These are phyloP conservation scores for Metallyticus violacea DNA, from an alignment of 2,888 invertebrate genomes.

Conservation along the genomic window DNA sequence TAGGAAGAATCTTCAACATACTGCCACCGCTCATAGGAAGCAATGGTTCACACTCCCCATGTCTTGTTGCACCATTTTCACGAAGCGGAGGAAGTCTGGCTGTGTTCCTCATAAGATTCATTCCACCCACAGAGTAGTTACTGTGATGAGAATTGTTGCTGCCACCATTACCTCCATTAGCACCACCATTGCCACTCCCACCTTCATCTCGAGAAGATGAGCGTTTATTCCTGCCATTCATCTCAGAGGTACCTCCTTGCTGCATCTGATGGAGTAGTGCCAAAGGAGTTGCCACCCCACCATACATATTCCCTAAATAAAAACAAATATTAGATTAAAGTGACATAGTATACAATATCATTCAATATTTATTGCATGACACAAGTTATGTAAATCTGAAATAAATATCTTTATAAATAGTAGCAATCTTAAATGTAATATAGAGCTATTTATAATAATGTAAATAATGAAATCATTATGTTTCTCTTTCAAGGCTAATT, in stretches of 20 bases:
- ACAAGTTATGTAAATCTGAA: too few relatives aligned
- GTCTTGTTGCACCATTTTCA: slow-evolving; percentile 48
- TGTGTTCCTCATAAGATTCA: slow-evolving; percentile 42
- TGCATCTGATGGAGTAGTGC: slow-evolving; percentile 60
- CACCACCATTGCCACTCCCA: slow-evolving; percentile 40
- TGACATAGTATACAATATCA: slow-evolving; percentile 36
- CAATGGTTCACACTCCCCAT: slow-evolving; percentile 61
- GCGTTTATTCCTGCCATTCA: slow-evolving; percentile 7
- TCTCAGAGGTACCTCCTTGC: slow-evolving; percentile 45
- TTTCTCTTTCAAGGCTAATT: too few relatives aligned
- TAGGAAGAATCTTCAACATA: slow-evolving; percentile 20
- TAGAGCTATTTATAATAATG: too few relatives aligned
- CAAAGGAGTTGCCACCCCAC: slow-evolving; percentile 69
- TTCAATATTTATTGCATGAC: background rate
- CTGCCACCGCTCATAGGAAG: slow-evolving; percentile 42
- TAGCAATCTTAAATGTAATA: too few relatives aligned
- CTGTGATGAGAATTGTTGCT: background rate
- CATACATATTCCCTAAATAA: slow-evolving; percentile 51
- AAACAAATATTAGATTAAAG: background rate
- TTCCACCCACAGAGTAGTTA: background rate
- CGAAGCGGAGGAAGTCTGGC: slow-evolving; percentile 56
- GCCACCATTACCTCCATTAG: background rate
- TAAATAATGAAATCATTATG: too few relatives aligned
- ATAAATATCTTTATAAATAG: too few relatives aligned
- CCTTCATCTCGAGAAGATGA: slow-evolving; percentile 36